Base-by-base conservation (phyloP, 2,888 invertebrate genomes). In the Apodemia duryi region DNA sequence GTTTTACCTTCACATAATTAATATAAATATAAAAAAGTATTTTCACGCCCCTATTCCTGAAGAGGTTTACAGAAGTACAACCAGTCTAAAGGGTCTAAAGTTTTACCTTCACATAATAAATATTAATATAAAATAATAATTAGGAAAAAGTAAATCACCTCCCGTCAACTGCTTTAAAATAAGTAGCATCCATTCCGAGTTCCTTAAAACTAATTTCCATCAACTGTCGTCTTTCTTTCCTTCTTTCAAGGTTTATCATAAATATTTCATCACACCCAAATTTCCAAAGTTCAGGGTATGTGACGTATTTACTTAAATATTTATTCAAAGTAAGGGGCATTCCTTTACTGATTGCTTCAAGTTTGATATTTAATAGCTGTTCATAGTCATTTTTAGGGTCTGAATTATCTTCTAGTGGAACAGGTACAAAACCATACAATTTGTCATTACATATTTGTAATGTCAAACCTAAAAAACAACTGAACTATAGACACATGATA, bases 141-240 rank as follows among this genome's bases (percentile, higher is more conserved):
- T 21, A n/a, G 5, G 10, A 29, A 75, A 68, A 10, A 54, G 2
- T 32, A 57, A 57, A 29, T 70, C 88, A 96, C 96, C 94, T 95
- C 75, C 98, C 99, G 91, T 99, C 99, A 6, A 98, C 94, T 2
- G 98, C 99, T 68, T 95, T 93, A n/a, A 97, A 85, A 65, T 94
- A 80, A 64, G 94, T 94, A 1, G 94, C 96, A n/a, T 95, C 92
- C 74, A 99, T 90, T 0, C 98, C 98, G 0, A 99, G 87, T 74
- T 96, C 96, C 61, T 95, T 92, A 73, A 99, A 96, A 68, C 95
- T 95, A 51, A 91, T 79, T 65, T 94, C 83, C 99, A 99, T 99
- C 73, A 97, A 93, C 6, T 82, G 76, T 57, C 96, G 89, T 67
- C 98, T 92, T 76, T 98, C 97, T 0, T 94, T 93, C 65, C 99